These are phyloP conservation scores for Habroteleia sp. DNA, from an alignment of 2,888 invertebrate species.

Conservation along the genomic window DNA sequence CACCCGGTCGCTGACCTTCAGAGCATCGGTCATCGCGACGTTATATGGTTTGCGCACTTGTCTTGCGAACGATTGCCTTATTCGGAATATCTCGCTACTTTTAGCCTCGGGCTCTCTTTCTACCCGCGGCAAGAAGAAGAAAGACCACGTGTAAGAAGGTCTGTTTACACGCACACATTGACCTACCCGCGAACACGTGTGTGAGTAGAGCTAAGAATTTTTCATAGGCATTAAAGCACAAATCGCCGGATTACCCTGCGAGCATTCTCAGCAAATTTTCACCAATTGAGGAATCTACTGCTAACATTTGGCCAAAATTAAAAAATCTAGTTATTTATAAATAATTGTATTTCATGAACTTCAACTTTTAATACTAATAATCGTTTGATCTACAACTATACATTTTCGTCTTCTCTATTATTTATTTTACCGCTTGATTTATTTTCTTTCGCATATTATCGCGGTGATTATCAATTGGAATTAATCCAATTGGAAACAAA, in stretches of 20 bases:
- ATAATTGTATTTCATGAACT: no score
- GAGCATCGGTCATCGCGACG: constrained; percentile 76
- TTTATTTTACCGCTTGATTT: no score
- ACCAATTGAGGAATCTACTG: no score
- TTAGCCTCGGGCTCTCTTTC: constrained; percentile 50
- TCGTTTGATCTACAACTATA: no score
- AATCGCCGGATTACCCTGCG: constrained; percentile 33
- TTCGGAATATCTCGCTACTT: constrained; percentile 70
- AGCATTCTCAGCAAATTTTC: no score
- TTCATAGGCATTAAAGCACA: constrained; percentile 46
- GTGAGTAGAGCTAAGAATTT: constrained; percentile 60
- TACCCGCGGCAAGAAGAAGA: constrained; percentile 51
- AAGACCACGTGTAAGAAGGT: constrained; percentile 50
- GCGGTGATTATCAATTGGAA: no score
- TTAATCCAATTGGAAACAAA: no score
- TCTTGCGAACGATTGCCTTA: constrained; percentile 77
- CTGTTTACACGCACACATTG: constrained; percentile 53
- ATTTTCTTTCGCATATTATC: no score
- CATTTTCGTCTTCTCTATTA: no score
- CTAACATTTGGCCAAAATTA: constrained; percentile 22
- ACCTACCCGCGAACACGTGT: constrained; percentile 35
- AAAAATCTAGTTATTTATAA: no score
- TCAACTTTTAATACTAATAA: no score
- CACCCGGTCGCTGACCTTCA: constrained; percentile 70
- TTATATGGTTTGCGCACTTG: constrained; percentile 74